These are phyloP conservation scores for Pterostichus madidus DNA, from an alignment of 2,888 invertebrate genomes.

Conservation along the genomic window DNA sequence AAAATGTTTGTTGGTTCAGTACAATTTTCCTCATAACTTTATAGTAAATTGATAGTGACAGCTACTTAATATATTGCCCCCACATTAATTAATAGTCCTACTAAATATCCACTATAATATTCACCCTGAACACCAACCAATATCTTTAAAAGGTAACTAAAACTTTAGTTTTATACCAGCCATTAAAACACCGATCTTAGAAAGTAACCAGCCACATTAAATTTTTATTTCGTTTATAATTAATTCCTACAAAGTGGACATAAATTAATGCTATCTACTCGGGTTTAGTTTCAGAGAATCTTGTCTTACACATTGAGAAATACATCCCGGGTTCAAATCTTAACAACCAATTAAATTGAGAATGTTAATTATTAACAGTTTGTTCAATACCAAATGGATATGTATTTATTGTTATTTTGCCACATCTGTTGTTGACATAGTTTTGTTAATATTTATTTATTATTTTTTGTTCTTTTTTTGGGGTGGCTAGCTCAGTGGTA, in stretches of 20 bases:
- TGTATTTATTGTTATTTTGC: too few species aligned
- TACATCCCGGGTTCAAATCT: neutral
- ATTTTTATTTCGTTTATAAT: constrained; percentile 47
- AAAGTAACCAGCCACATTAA: constrained; percentile 4
- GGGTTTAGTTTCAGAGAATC: constrained; percentile 16
- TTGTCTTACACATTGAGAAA: constrained; percentile 44
- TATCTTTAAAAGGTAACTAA: constrained; percentile 8
- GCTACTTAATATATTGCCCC: too few species aligned
- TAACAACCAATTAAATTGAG: constrained; percentile 31
- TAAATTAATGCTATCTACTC: constrained; percentile 15
- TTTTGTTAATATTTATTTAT: too few species aligned
- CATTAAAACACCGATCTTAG: constrained; percentile 8
- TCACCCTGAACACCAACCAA: neutral
- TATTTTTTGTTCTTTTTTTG: too few species aligned
- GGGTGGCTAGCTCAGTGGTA: too few species aligned
- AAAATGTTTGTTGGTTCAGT: too few species aligned
- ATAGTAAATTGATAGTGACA: too few species aligned
- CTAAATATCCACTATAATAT: too few species aligned
- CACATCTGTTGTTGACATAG: too few species aligned
- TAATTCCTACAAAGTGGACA: constrained; percentile 51
- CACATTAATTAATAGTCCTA: too few species aligned
- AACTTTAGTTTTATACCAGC: neutral
- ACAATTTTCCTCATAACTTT: too few species aligned
- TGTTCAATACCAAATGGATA: too few species aligned
- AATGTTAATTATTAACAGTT: constrained; percentile 41